Percentiles rank a stretch among this genome's conserved stretches.
Conservation (phyloP, 2,888 invertebrate species). For the Sphaeridia pumilis region DNA sequence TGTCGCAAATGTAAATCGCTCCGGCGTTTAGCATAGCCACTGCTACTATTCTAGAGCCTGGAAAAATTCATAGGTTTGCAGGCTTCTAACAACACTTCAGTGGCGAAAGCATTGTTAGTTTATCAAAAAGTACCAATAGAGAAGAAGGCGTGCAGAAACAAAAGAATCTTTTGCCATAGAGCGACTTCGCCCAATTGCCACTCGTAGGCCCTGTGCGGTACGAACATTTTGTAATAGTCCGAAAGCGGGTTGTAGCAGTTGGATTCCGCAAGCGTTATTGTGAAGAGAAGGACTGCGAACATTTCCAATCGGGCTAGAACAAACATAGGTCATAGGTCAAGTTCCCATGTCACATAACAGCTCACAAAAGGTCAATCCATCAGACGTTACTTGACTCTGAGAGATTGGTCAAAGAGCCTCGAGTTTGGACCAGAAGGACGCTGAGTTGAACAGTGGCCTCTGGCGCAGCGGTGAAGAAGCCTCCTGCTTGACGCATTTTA, state of each 20-base stretch:
- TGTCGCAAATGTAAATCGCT: background rate
- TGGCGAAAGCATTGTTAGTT: too few species aligned
- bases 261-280: constrained; percentile 28
- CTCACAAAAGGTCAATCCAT: too few species aligned
- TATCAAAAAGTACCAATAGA: constrained; percentile 32
- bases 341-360: too few species aligned
- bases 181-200: constrained; percentile 24
- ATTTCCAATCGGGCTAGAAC: constrained; percentile 27
- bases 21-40: constrained; percentile 24
- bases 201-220: constrained; percentile 18
- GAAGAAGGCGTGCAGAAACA: constrained; percentile 29
- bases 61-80: background rate
- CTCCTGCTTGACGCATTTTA: constrained; percentile 29
- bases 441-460: constrained; percentile 30
- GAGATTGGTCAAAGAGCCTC: too few species aligned
- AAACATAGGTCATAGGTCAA: too few species aligned
- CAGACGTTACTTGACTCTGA: too few species aligned
- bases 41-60: constrained; percentile 24
- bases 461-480: constrained; percentile 31
- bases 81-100: background rate
- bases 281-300: constrained; percentile 23
- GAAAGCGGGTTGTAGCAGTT: constrained; percentile 25
- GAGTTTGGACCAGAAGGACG: constrained; percentile 23
- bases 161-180: constrained; percentile 26
- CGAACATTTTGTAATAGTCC: constrained; percentile 27